Conservation (phyloP, 1,140 invertebrate species). For the Sarcophaga peregrina region DNA sequence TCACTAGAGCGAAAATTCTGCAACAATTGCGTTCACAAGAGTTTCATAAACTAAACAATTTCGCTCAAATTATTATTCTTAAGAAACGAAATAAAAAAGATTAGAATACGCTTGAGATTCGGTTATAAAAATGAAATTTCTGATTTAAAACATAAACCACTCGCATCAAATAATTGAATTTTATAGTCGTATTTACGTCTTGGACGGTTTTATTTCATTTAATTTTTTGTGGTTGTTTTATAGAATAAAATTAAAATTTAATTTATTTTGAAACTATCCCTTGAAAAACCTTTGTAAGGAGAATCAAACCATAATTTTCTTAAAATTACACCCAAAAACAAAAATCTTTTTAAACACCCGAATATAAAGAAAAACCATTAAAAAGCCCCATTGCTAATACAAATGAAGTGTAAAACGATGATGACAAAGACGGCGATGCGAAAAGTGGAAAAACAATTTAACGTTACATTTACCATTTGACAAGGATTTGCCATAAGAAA, state of each 20-base stretch:
- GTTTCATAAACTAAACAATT: background rate
- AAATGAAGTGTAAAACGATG: slow-evolving; percentile 33
- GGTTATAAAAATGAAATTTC: no score
- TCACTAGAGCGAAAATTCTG: background rate
- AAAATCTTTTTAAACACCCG: slow-evolving; percentile 2
- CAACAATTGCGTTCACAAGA: background rate
- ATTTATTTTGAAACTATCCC: slow-evolving; percentile 9
- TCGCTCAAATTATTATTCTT: no score
- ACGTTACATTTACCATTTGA: slow-evolving; percentile 53
- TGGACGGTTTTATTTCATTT: background rate
- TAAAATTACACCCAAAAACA: background rate
- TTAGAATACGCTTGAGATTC: background rate
- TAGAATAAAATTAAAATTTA: background rate
- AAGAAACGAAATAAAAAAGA: background rate
- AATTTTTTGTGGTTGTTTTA: background rate
- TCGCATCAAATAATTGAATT: background rate
- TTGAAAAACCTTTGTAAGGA: background rate
- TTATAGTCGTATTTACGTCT: background rate
- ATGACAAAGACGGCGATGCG: background rate
- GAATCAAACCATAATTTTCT: slow-evolving; percentile 11
- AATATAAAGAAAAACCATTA: background rate
- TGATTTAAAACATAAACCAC: no score
- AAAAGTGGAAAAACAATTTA: slow-evolving; percentile 54
- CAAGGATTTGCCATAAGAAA: slow-evolving; percentile 6
- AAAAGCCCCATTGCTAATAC: background rate